A percentile compares a stretch with the other conserved stretches of the same genome.
Conservation (phyloP, 2,797 vertebrate species). For the Columba guinea region DNA sequence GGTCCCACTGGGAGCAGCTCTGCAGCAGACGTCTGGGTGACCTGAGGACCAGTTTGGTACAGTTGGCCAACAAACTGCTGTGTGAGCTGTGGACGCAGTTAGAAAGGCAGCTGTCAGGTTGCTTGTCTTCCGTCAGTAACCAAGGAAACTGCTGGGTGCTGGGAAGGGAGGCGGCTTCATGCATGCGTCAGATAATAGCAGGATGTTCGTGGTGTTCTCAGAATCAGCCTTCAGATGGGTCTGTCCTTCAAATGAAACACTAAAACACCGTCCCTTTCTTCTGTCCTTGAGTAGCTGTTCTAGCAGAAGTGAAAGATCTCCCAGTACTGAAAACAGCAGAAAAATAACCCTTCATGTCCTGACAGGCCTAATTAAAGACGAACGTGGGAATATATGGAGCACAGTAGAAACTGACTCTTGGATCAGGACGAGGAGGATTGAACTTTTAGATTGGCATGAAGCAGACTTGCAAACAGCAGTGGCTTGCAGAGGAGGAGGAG, state of each 20-base stretch:
- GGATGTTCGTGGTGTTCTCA: conserved; percentile 43
- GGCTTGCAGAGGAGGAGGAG: not conserved
- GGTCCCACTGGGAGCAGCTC: not conserved
- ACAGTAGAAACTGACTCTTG: not conserved
- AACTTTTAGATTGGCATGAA: not conserved
- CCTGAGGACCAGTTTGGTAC: not conserved
- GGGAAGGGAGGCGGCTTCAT: not conserved
- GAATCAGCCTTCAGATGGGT: not conserved
- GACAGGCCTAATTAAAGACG: not conserved
- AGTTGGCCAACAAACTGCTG: not conserved
- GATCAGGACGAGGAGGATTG: not conserved
- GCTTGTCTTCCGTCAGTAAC: conserved; percentile 57
- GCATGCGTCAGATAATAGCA: conserved; percentile 44
- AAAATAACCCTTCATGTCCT: not conserved
- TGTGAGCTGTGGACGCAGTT: conserved; percentile 29
- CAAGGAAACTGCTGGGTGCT: conserved; percentile 52
- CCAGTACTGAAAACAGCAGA: not conserved
- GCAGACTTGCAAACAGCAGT: not conserved
- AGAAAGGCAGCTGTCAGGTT: conserved; percentile 53
- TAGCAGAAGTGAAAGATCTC: not conserved
- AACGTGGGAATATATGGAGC: not conserved
- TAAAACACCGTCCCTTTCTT: not conserved
- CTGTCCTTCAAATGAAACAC: not conserved
- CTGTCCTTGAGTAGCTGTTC: not conserved
- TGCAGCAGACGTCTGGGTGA: not conserved